These are phyloP conservation scores for Eupithecia insigniata DNA, from an alignment of 2,888 invertebrate species.

Conservation along the genomic window DNA sequence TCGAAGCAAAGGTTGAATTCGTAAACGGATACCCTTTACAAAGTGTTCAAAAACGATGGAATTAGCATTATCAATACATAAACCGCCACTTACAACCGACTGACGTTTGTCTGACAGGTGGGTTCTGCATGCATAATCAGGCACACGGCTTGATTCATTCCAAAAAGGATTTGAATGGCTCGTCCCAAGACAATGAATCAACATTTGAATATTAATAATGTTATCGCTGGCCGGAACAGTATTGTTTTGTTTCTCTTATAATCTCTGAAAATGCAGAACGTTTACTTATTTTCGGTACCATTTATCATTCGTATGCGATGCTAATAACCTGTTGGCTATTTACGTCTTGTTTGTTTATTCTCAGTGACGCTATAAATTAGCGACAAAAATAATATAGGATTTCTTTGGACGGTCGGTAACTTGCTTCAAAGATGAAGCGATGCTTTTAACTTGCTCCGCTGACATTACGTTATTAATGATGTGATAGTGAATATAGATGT, in stretches of 20 bases:
- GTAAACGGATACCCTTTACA: conserved; percentile 13
- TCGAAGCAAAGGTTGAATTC: conserved; percentile 8
- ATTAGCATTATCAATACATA: conserved; percentile 52
- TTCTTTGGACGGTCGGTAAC: conserved; percentile 60
- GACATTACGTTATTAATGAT: conserved; percentile 36
- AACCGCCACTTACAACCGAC: conserved; percentile 37
- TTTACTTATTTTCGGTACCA: conserved; percentile 21
- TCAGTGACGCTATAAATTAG: conserved; percentile 68
- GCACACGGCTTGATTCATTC: conserved; percentile 31
- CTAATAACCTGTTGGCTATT: conserved; percentile 51
- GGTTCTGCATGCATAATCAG: conserved; percentile 36
- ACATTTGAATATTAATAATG: conserved; percentile 36
- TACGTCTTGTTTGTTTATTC: conserved; percentile 50
- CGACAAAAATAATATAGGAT: conserved; percentile 71
- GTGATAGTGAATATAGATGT: conserved; percentile 33
- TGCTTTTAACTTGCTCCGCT: conserved; percentile 40
- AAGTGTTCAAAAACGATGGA: conserved; percentile 35
- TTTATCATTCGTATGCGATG: conserved; percentile 46
- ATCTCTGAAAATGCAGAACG: conserved; percentile 16
- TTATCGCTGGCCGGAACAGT: conserved; percentile 18
- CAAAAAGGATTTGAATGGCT: conserved; percentile 35
- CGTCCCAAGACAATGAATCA: conserved; percentile 32
- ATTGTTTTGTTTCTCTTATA: conserved; percentile 17
- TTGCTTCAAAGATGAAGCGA: conserved; percentile 40
- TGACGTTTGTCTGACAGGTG: conserved; percentile 41